These are phyloP conservation scores for Nemotelus nigrinus DNA, from an alignment of 2,888 invertebrate species.

Conservation along the genomic window DNA sequence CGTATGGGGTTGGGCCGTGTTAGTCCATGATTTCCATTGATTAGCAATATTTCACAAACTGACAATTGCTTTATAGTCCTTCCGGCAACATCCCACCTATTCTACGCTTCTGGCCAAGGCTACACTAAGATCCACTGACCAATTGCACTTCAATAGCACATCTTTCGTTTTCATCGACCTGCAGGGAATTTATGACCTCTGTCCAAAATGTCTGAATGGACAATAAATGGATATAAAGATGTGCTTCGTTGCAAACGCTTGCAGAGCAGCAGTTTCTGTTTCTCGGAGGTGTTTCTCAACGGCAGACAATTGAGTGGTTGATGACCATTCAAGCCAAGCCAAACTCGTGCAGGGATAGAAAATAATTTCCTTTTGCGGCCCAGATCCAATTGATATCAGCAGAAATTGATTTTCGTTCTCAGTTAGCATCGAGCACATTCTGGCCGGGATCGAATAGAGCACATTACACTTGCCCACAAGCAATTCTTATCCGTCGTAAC, in stretches of 20 bases:
- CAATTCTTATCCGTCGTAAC: slow-evolving; percentile 32
- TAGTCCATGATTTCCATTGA: slow-evolving; percentile 30
- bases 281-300: neutral
- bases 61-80: slow-evolving; percentile 19
- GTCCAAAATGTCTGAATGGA: slow-evolving; percentile 26
- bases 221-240: slow-evolving; percentile 29
- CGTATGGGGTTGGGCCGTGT: slow-evolving; percentile 25
- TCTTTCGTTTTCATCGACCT: slow-evolving; percentile 12
- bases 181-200: slow-evolving; percentile 31
- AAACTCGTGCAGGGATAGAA: neutral
- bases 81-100: slow-evolving; percentile 7
- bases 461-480: slow-evolving; percentile 30
- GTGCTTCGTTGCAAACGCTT: slow-evolving; percentile 35
- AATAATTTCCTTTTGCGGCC: slow-evolving; percentile 36
- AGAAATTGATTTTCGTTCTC: slow-evolving; percentile 27
- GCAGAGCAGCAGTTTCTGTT: neutral
- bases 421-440: neutral
- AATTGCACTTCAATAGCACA: slow-evolving; percentile 13
- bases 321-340: neutral
- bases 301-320: slow-evolving; percentile 4
- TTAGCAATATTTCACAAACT: slow-evolving; percentile 26
- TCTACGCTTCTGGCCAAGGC: neutral
- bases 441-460: neutral
- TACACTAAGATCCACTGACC: neutral
- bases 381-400: slow-evolving; percentile 37